phyloP scores from a whole-genome alignment of 2,797 vertebrate species.

The Nasua narica region DNA sequence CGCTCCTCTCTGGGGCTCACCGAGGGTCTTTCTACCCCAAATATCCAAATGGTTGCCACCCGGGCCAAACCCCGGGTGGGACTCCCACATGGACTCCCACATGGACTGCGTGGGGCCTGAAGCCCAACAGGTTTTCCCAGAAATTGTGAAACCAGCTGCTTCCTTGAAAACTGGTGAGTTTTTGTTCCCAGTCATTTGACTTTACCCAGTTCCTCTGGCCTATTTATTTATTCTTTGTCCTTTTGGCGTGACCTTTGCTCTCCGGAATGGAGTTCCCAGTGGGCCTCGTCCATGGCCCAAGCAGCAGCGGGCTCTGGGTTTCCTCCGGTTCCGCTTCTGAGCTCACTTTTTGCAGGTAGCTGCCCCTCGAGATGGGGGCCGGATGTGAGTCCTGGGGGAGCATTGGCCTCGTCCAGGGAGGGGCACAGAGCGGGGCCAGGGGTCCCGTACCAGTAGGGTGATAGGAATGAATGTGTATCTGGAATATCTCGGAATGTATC shows the following conservation, averaged over 20 bases:
- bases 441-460: not conserved
- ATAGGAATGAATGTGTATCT: not conserved
- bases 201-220: not conserved
- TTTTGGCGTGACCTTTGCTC: not conserved
- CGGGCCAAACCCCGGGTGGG: not conserved
- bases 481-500: not conserved
- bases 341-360: not conserved
- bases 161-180: not conserved
- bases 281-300: not conserved
- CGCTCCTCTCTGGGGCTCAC: not conserved
- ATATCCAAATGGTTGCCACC: not conserved
- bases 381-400: not conserved
- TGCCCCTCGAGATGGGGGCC: not conserved
- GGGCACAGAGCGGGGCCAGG: fast-evolving
- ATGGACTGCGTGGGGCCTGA: not conserved
- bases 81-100: not conserved
- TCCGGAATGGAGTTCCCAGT: not conserved
- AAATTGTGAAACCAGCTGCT: not conserved
- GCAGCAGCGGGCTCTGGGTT: not conserved
- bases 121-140: not conserved
- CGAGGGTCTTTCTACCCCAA: not conserved
- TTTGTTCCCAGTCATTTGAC: not conserved
- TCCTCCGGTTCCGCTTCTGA: not conserved
- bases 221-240: not conserved
- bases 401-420: not conserved